Conservation (phyloP, 1,140 invertebrate genomes). For the Hyles euphorbiae region DNA sequence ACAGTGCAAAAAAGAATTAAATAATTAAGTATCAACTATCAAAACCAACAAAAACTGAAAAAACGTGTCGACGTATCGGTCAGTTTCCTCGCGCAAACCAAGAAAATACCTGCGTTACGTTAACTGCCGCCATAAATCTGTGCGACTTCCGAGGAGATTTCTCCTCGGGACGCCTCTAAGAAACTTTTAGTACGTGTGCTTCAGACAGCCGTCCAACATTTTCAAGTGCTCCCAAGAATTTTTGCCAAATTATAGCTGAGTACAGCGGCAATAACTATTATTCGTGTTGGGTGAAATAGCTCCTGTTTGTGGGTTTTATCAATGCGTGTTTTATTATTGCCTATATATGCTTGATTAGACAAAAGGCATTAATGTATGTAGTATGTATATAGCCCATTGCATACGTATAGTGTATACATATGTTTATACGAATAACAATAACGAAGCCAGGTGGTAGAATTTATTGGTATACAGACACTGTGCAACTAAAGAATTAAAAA, state of each 20-base stretch:
- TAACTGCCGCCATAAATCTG: conserved; percentile 62
- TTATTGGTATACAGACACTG: no score
- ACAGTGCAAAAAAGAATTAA: no score
- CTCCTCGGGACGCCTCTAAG: conserved; percentile 43
- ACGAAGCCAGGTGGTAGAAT: no score
- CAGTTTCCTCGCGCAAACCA: conserved; percentile 36
- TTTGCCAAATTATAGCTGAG: conserved; percentile 38
- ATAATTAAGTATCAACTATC: not conserved
- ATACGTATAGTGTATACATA: no score
- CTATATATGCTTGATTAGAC: no score
- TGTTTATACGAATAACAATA: no score
- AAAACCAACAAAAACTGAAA: conserved; percentile 5
- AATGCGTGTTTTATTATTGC: no score
- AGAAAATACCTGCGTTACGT: conserved; percentile 57
- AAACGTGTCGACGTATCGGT: conserved; percentile 41
- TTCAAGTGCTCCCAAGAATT: conserved; percentile 35
- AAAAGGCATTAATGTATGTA: no score
- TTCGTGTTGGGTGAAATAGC: not conserved
- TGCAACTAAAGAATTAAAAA: no score
- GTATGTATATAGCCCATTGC: no score
- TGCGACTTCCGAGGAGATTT: conserved; percentile 57
- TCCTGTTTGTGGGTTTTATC: no score
- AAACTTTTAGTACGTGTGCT: conserved; percentile 59
- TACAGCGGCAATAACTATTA: not conserved
- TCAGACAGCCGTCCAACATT: conserved; percentile 36